Evolutionary conservation across 1,140 invertebrate genomes (phyloP), one percentile per base, ranked within the genome.

Genomic region (Bombus picipes): DNA sequence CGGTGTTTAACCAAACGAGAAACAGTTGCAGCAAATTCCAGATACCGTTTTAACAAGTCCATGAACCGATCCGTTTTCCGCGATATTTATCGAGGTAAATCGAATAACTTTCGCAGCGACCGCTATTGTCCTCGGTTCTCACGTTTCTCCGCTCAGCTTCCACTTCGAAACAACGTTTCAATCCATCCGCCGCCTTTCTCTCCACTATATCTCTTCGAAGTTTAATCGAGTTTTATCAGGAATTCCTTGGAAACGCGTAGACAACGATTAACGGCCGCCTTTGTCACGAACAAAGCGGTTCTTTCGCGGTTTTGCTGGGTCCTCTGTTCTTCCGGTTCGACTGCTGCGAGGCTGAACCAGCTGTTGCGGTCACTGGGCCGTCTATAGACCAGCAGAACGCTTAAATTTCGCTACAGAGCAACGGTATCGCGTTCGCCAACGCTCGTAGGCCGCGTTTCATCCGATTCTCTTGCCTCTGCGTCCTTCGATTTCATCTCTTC

Each of bases 401-500:
- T 66, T 59, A 34, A 81, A 81, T 85, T 74, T 32, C 59, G 28
- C 18, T 43, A 41, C n/a, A 37, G 32, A 13, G 47, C 32, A 75
- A n/a, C 22, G 73, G 34, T 37, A n/a, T 43, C 41, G 28, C 12
- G 53, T 32, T 83, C 41, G 47, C 13, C 47, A 76, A 59, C 37
- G 32, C 28, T 81, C 74, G 75, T 53, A 22, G 5, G 47, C 47
- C 47, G 18, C 6, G 47, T 53, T 53, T 22, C 47, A 53, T 53
- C 18, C 47, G 18, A 53, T 53, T 53, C 18, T 53, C 47, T 53
- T 18, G 47, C 6, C 47, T 53, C 5, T 18, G 18, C 47, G 39
- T 71, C 72, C 77, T 90, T 83, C 90, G 81, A 91, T 92, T 92
- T 90, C 47, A 22, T 1, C 6, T 53, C 18, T 53, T 53, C 91